A percentile compares a stretch with the other conserved stretches of the same genome.
These are phyloP conservation scores for Myotis yumanensis DNA, from an alignment of 2,113 vertebrate genomes.

Conservation along the genomic window DNA sequence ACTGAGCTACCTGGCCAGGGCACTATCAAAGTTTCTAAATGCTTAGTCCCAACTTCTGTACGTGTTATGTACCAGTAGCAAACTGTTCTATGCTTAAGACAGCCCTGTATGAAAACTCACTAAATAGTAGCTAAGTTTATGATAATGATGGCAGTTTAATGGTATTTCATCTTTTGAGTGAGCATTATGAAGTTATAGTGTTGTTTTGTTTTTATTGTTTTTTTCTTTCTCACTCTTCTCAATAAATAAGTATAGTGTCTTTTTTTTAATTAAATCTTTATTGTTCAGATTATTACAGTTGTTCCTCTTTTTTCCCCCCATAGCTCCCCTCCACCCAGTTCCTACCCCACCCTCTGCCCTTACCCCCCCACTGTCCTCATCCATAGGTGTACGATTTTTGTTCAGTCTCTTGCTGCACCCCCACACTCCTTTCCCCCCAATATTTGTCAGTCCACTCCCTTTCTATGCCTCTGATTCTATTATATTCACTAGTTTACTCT, in stretches of 20 bases:
- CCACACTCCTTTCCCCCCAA: too few species aligned
- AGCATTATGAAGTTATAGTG: neutral
- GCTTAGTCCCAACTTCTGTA: neutral
- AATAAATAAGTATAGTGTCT: neutral
- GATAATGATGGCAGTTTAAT: neutral
- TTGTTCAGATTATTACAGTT: neutral
- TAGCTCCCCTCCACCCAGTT: too few species aligned
- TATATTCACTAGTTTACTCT: too few species aligned
- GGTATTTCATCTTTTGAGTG: conserved; percentile 35
- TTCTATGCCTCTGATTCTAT: too few species aligned
- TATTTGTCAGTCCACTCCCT: too few species aligned
- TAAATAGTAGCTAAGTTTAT: neutral
- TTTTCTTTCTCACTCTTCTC: neutral
- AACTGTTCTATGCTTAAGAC: neutral
- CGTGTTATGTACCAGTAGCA: neutral
- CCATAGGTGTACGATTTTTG: too few species aligned
- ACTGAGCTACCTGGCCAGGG: neutral
- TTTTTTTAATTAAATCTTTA: neutral
- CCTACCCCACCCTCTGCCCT: too few species aligned
- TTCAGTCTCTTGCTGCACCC: too few species aligned
- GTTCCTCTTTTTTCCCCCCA: too few species aligned
- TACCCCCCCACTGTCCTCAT: too few species aligned
- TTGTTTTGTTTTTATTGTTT: neutral
- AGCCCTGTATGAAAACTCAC: neutral
- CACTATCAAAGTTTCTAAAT: neutral